These are phyloP conservation scores for Lithobates pipiens DNA, from an alignment of 2,797 vertebrate species.

Conservation along the genomic window DNA sequence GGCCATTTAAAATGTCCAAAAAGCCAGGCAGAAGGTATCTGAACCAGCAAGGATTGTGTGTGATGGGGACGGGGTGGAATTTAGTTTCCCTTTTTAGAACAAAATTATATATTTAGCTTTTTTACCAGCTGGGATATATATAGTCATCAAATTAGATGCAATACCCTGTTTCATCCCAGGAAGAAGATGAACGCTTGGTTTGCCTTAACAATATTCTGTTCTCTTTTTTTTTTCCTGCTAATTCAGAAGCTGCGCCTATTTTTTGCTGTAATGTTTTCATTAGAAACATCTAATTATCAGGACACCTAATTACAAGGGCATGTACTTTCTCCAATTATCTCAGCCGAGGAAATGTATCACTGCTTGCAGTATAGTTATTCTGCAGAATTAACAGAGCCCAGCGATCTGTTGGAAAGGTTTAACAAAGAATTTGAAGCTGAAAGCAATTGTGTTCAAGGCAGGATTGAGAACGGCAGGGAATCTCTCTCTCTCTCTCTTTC, in stretches of 20 bases:
- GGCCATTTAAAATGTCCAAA: too few species aligned
- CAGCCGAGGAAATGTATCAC: conserved; percentile 2
- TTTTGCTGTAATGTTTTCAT: conserved; percentile 32
- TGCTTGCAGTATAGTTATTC: neutral
- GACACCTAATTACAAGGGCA: conserved; percentile 30
- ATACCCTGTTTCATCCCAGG: neutral
- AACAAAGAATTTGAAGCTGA: neutral
- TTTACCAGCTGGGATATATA: too few species aligned
- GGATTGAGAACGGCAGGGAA: too few species aligned
- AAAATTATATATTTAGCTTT: too few species aligned
- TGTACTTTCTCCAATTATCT: conserved; percentile 40
- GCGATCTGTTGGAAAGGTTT: neutral
- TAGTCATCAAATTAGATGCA: neutral
- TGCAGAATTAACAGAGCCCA: neutral
- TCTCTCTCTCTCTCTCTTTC: too few species aligned
- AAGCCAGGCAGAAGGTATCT: too few species aligned
- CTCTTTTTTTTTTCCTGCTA: neutral
- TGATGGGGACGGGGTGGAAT: too few species aligned
- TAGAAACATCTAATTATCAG: conserved; percentile 41
- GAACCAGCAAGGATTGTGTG: too few species aligned
- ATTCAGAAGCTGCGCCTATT: conserved; percentile 5
- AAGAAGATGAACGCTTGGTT: neutral
- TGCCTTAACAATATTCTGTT: neutral
- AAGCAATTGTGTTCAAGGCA: too few species aligned
- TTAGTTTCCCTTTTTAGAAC: too few species aligned